These are phyloP conservation scores for Acanthacorydalis orientalis DNA, from an alignment of 2,888 invertebrate genomes.

Conservation along the genomic window DNA sequence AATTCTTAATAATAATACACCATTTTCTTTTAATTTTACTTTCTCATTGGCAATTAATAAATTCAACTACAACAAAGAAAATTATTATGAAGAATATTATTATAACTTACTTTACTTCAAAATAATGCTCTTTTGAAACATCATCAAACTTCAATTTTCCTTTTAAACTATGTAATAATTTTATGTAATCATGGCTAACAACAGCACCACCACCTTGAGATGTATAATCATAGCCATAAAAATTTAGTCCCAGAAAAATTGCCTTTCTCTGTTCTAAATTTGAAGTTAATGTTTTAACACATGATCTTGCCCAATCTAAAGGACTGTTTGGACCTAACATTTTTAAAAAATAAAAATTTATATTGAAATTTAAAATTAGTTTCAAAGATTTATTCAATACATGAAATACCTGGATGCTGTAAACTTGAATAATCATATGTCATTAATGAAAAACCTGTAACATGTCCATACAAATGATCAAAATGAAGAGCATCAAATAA, in stretches of 20 bases:
- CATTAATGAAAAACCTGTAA: constrained; percentile 87
- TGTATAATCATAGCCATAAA: constrained; percentile 83
- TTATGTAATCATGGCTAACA: constrained; percentile 60
- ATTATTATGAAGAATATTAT: neutral
- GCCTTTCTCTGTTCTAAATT: constrained; percentile 46
- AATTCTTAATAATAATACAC: no score
- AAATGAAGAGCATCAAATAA: constrained; percentile 61
- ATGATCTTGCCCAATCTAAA: constrained; percentile 60
- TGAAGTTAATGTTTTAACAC: constrained; percentile 57
- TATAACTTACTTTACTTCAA: constrained; percentile 60
- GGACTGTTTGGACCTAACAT: constrained; percentile 75
- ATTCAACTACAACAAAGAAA: no score
- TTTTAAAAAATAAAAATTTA: neutral
- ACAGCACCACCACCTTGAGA: constrained; percentile 70
- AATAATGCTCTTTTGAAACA: constrained; percentile 64
- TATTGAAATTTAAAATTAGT: neutral
- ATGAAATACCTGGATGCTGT: constrained; percentile 49
- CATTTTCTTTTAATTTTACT: no score
- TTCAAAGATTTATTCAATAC: neutral
- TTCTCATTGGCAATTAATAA: no score
- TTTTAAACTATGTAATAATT: constrained; percentile 54
- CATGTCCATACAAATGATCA: constrained; percentile 53
- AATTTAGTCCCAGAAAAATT: constrained; percentile 78
- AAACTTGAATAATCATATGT: constrained; percentile 85
- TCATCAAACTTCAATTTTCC: constrained; percentile 64